Conservation (phyloP, 2,888 invertebrate species). For the Ormyrus thymus region DNA sequence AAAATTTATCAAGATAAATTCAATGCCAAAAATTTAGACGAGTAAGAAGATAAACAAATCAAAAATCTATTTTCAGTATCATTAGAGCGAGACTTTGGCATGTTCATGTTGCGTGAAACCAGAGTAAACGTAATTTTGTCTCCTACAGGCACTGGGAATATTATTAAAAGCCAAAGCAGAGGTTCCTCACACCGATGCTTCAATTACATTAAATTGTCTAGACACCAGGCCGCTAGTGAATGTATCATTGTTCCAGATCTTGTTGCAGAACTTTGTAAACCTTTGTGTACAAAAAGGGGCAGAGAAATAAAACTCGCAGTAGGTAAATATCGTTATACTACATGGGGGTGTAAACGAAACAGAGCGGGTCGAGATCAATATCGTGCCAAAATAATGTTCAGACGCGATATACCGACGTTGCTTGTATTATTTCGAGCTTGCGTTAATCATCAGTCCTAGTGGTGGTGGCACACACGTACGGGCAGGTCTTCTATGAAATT, state of each 20-base stretch:
- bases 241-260: constrained; percentile 33
- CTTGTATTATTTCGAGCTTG: constrained; percentile 35
- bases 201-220: constrained; percentile 29
- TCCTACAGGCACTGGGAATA: not conserved
- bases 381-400: constrained; percentile 41
- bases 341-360: constrained; percentile 50
- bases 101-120: too few species aligned
- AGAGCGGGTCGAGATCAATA: constrained; percentile 30
- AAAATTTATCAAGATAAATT: too few species aligned
- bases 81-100: too few species aligned
- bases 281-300: constrained; percentile 9
- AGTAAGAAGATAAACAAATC: too few species aligned
- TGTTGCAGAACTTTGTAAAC: constrained; percentile 36
- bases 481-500: constrained; percentile 39
- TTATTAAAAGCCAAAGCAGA: constrained; percentile 4
- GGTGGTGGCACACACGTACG: not conserved
- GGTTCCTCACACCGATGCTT: not conserved
- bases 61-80: too few species aligned
- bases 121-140: constrained; percentile 9
- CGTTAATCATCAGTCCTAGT: constrained; percentile 35
- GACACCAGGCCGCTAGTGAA: not conserved
- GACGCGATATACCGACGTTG: not conserved
- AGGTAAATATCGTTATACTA: constrained; percentile 46
- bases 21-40: too few species aligned
- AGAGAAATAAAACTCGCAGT: not conserved